A percentile compares a stretch with the other conserved stretches of the same genome.
Conservation (phyloP, 2,888 invertebrate species). For the Amphipyra berbera region DNA sequence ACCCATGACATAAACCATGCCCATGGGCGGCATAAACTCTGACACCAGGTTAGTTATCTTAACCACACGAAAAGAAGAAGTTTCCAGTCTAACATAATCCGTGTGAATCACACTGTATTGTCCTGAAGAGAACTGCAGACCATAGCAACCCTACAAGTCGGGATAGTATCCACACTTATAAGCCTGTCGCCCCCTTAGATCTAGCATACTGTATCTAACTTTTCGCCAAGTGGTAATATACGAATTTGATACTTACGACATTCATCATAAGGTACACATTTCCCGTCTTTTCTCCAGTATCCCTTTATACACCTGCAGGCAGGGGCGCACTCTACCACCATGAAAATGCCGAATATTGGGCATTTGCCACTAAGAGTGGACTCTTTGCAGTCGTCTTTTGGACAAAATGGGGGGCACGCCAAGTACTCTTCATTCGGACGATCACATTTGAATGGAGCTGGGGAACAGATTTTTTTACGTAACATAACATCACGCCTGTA, state of each 20-base stretch:
- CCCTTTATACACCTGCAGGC: constrained; percentile 64
- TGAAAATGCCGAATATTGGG: constrained; percentile 26
- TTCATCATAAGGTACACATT: constrained; percentile 64
- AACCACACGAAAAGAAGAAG: too few species aligned
- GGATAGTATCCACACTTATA: too few species aligned
- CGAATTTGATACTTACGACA: constrained; percentile 56
- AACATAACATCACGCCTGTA: too few species aligned
- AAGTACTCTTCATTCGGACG: constrained; percentile 61
- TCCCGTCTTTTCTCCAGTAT: constrained; percentile 61
- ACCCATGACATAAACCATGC: too few species aligned
- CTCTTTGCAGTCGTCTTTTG: constrained; percentile 66
- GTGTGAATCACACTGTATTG: too few species aligned
- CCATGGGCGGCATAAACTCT: too few species aligned
- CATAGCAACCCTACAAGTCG: too few species aligned
- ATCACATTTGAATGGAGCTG: constrained; percentile 69
- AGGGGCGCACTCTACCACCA: constrained; percentile 63
- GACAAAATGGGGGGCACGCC: constrained; percentile 67
- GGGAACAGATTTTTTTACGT: background rate
- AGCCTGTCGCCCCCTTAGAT: too few species aligned
- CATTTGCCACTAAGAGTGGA: constrained; percentile 62
- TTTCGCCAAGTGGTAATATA: background rate
- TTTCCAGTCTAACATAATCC: background rate
- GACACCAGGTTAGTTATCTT: too few species aligned
- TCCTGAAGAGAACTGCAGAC: too few species aligned
- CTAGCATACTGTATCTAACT: too few species aligned